Base-by-base conservation (phyloP, 2,797 vertebrate genomes). In the Ptychobarbus kaznakovi region DNA sequence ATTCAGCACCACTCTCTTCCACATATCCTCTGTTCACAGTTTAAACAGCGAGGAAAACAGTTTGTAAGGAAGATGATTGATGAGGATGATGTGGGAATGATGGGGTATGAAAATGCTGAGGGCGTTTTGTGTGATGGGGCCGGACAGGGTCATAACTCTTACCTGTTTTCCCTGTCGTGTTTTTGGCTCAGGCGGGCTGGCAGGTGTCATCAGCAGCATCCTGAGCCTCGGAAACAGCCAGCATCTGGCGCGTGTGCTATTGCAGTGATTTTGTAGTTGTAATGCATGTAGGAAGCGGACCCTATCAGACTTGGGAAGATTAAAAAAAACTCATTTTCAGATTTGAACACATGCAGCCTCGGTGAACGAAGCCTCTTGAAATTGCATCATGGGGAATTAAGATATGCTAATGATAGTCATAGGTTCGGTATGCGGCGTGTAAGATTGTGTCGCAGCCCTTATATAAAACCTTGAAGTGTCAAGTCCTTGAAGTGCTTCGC, bases 131-230 rank as follows among this genome's bases (percentile, higher is more conserved):
- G 80, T 75, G 75, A 80, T 86, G 80, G 76, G 28, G 76, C 63
- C 44, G 49, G 80, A 80, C 84, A 83, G 80, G 83, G 84, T 75
- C 73, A 69, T 88, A 83, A 86, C 80, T 88, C 87, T 82, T 56
- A 35, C 35, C 65, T 56, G 80, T 63, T 74, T 68, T 80, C 40
- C 49, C 58, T 86, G 83, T 79, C 46, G 80, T 86, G 79, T 82
- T 77, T 86, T 83, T 85, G 74, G 73, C 86, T 77, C 82, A 69
- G 46, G 13, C n/a, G 32, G 70, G 72, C 79, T 87, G 82, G 74
- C 86, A 84, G 72, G 76, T 81, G 63, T 78, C 72, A 58, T 85
- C 68, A 35, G 51, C 72, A 77, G 78, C 35, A 69, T 79, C 12
- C 69, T 51, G 49, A 58, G 25, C 38, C 40, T 83, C 51, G 12